These are phyloP conservation scores for Loripinus fragilis DNA, from an alignment of 2,888 invertebrate species.

Conservation along the genomic window DNA sequence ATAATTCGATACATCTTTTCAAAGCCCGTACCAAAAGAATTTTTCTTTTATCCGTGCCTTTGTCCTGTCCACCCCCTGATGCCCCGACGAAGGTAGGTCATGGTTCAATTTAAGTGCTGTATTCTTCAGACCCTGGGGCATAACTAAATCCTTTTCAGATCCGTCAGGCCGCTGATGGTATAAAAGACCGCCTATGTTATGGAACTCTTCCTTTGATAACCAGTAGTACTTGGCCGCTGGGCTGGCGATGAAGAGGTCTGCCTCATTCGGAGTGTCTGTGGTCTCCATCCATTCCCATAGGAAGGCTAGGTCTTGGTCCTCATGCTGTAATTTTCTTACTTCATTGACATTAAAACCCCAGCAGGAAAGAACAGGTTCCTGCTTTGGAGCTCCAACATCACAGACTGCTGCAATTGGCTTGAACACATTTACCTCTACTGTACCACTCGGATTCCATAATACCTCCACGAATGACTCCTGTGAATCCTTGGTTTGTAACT, in stretches of 20 bases:
- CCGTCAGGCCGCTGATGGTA: conserved; percentile 1
- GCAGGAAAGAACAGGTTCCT: not conserved
- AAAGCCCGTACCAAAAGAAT: conserved; percentile 11
- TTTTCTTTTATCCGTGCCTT: conserved; percentile 14
- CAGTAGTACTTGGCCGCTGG: conserved; percentile 11
- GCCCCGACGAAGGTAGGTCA: conserved; percentile 1
- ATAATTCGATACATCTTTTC: conserved; percentile 1
- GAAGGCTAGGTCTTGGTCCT: not conserved
- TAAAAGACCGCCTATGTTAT: not conserved
- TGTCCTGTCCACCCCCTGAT: conserved; percentile 1
- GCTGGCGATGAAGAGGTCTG: not conserved
- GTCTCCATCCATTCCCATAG: not conserved
- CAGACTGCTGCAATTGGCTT: too few relatives aligned
- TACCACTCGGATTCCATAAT: not conserved
- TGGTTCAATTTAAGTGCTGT: not conserved
- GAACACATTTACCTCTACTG: not conserved
- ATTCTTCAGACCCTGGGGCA: not conserved
- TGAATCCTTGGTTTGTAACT: not conserved
- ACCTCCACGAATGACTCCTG: not conserved
- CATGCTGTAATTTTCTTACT: not conserved
- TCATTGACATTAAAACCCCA: not conserved
- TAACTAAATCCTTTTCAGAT: not conserved
- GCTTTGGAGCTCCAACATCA: not conserved
- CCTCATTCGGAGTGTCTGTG: not conserved
- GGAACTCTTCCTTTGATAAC: conserved; percentile 1